A percentile compares a stretch with the other conserved stretches of the same genome.
These are phyloP conservation scores for Ips typographus DNA, from an alignment of 1,140 invertebrate genomes.

Conservation along the genomic window DNA sequence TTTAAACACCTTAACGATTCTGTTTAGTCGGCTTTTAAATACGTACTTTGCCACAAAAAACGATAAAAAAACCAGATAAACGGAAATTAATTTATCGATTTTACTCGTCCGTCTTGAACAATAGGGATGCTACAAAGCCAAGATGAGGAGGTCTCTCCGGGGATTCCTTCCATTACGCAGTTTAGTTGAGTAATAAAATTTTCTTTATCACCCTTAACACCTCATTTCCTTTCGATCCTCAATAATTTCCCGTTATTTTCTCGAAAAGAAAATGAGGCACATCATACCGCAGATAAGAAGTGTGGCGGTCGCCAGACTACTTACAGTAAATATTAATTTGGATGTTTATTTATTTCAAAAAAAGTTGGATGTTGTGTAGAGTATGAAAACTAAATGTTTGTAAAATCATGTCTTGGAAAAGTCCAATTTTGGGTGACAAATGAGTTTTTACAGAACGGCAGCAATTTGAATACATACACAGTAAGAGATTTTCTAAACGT, in stretches of 20 bases:
- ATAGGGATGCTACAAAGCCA: conserved; percentile 5
- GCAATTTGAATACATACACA: no score
- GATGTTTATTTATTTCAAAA: no score
- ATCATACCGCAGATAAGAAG: conserved; percentile 10
- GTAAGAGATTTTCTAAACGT: no score
- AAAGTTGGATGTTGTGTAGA: no score
- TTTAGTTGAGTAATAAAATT: conserved; percentile 36
- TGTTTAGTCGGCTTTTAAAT: neutral
- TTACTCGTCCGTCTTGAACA: conserved; percentile 8
- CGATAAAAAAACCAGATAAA: no score
- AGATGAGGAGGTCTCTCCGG: conserved; percentile 13
- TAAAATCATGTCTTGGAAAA: no score
- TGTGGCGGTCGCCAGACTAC: neutral
- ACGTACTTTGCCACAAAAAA: neutral
- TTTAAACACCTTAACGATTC: conserved; percentile 17
- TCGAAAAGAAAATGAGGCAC: conserved; percentile 16
- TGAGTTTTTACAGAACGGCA: no score
- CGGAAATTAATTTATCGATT: neutral
- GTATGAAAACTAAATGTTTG: no score
- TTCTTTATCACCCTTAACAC: conserved; percentile 36
- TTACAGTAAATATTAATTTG: no score
- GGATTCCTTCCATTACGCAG: conserved; percentile 27
- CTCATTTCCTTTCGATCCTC: conserved; percentile 33
- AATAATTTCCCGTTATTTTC: conserved; percentile 32
- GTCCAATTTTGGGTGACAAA: no score